Percentiles rank a stretch among this genome's conserved stretches.
Evolutionary conservation across 2,797 vertebrate genomes (phyloP).

Genomic region (Coluber constrictor): DNA sequence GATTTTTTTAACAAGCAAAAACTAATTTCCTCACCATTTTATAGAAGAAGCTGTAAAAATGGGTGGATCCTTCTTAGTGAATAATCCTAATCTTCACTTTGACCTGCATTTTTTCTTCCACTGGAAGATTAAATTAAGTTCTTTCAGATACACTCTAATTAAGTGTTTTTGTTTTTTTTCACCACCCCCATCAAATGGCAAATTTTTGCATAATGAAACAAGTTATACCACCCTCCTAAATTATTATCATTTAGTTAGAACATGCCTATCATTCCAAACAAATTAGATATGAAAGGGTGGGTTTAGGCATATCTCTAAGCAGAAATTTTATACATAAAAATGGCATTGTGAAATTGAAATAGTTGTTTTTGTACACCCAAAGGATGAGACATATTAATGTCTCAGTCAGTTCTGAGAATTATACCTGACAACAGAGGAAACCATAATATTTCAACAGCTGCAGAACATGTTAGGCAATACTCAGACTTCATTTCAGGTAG

Average conservation of each 20-base stretch:
- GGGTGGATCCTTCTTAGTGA: constrained; percentile 46
- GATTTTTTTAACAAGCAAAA: not conserved
- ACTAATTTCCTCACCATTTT: constrained; percentile 1
- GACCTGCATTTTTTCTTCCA: constrained; percentile 49
- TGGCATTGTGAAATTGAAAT: not conserved
- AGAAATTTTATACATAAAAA: constrained; percentile 40
- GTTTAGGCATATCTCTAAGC: constrained; percentile 47
- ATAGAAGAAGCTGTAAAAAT: constrained; percentile 56
- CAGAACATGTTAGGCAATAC: not conserved
- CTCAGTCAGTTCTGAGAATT: constrained; percentile 13
- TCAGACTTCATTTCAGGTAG: not conserved
- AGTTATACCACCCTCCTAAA: constrained; percentile 65
- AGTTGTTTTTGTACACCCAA: rapidly evolving
- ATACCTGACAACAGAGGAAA: not conserved
- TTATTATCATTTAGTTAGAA: constrained; percentile 63
- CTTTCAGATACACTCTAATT: constrained; percentile 58
- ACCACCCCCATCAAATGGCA: constrained; percentile 42
- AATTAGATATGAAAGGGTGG: constrained; percentile 65
- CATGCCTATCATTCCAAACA: constrained; percentile 73
- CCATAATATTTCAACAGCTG: not conserved
- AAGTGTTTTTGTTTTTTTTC: constrained; percentile 54
- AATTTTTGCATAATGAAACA: constrained; percentile 71
- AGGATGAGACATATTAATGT: constrained; percentile 48
- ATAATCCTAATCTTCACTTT: constrained; percentile 50
- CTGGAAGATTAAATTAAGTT: constrained; percentile 61